Evolutionary conservation across 1,140 invertebrate genomes (phyloP).

Genomic region (Penaeus vannamei): DNA sequence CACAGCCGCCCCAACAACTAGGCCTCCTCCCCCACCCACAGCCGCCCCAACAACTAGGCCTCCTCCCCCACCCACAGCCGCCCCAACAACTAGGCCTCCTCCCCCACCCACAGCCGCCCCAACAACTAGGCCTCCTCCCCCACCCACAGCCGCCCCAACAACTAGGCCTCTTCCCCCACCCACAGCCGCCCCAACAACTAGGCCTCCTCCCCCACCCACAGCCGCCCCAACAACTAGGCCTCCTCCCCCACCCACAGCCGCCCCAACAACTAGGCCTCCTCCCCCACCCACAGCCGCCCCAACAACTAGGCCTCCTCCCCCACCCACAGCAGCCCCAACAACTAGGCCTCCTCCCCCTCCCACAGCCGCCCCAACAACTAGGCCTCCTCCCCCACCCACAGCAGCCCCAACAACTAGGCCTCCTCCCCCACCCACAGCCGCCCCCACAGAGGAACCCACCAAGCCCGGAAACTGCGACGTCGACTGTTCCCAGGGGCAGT

Average conservation of each 20-base stretch:
- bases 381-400: neutral
- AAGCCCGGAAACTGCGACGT: neutral
- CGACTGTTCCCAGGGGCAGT: conserved; percentile 35
- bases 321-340: neutral
- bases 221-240: too few species aligned
- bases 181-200: neutral
- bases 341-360: neutral
- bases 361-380: neutral
- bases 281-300: neutral
- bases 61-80: too few species aligned
- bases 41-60: too few species aligned
- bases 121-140: too few species aligned
- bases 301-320: neutral
- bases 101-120: too few species aligned
- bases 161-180: neutral
- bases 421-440: neutral
- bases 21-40: too few species aligned
- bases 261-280: neutral
- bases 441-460: neutral
- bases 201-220: too few species aligned
- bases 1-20: too few species aligned
- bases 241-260: neutral
- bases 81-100: too few species aligned
- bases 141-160: neutral
- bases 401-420: neutral